phyloP scores from a whole-genome alignment of 2,888 invertebrate genomes.

The Autographa pulchrina region DNA sequence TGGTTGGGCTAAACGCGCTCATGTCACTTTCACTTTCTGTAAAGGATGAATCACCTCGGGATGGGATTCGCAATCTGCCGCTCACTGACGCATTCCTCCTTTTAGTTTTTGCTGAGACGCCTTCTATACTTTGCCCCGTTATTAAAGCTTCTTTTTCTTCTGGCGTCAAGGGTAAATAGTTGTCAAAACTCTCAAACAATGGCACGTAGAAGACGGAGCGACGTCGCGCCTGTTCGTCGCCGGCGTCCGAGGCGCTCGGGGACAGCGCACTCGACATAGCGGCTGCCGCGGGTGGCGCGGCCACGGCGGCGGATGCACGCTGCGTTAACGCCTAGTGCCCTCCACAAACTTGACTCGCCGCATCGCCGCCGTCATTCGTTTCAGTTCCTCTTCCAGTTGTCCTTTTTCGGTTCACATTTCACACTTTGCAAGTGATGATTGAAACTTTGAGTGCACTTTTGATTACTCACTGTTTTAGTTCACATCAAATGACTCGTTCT shows the following conservation, averaged over 20 bases:
- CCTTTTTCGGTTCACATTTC: conserved; percentile 73
- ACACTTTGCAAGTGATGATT: conserved; percentile 72
- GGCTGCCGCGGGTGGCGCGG: conserved; percentile 53
- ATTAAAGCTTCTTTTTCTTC: conserved; percentile 85
- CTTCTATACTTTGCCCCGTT: conserved; percentile 75
- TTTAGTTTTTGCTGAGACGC: conserved; percentile 71
- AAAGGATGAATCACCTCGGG: conserved; percentile 80
- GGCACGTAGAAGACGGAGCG: conserved; percentile 94
- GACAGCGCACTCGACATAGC: conserved; percentile 82
- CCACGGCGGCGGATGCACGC: conserved; percentile 78
- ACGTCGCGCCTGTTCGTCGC: conserved; percentile 89
- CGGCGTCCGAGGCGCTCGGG: conserved; percentile 75
- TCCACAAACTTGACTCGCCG: conserved; percentile 72
- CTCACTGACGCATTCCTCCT: conserved; percentile 75
- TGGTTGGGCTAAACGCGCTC: conserved; percentile 80
- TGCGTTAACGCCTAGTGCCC: conserved; percentile 76
- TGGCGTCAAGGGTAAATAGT: conserved; percentile 88
- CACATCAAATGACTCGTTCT: conserved; percentile 46
- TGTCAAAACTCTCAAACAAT: conserved; percentile 90
- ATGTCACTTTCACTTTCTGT: conserved; percentile 86
- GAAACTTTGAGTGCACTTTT: conserved; percentile 59
- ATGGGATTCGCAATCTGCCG: conserved; percentile 72
- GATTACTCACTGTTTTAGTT: conserved; percentile 53
- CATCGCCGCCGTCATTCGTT: conserved; percentile 80
- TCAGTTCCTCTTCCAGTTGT: conserved; percentile 73